Base-by-base conservation (phyloP, 2,888 invertebrate species). In the Tenthredo livida region DNA sequence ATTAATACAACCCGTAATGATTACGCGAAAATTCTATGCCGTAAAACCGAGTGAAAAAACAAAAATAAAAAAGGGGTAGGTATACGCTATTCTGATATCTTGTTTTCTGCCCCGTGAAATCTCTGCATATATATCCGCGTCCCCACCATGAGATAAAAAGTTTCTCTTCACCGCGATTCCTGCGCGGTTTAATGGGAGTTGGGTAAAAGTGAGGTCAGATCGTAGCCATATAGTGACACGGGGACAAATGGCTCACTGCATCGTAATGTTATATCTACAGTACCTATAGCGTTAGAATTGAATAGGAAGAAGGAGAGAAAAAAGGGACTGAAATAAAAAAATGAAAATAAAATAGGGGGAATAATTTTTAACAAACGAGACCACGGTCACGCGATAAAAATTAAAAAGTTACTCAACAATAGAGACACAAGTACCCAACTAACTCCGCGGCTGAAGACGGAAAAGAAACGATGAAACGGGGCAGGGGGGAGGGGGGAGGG, bases 221-320 rank as follows among this genome's bases (percentile, higher is more conserved):
- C 70, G 37, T 12, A 9, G 67, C 15, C 21, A 21, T 15, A 17
- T 15, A 17, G 54, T 70, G 70, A 70, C 70, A 37, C n/a, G 85
- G 84, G 86, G 86, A 86, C 17, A 80, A 40, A 21, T 21, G 21
- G 58, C 7, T 58, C 58, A 10, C 9, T 58, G 21, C 7, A 25
- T 25, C 21, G 58, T n/a, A n/a, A 21, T 25, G 21, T 4, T 25
- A 1, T 61, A 61, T 61, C 3, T 61, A 10, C n/a, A n/a, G n/a
- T n/a, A n/a, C n/a, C n/a, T 33, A 33, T 25, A 25, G 10, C 15
- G 50, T 58, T 47, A 15, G 47, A 72, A 75, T 72, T 54, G 73
- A 67, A 75, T 43, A 43, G 84, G 77, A 75, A 82, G 80, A 86
- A 86, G 85, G 85, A 84, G 29, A 87, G 86, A 85, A 37, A 37